Base-by-base conservation (phyloP, 2,888 invertebrate genomes). In the Eupithecia abbreviata region DNA sequence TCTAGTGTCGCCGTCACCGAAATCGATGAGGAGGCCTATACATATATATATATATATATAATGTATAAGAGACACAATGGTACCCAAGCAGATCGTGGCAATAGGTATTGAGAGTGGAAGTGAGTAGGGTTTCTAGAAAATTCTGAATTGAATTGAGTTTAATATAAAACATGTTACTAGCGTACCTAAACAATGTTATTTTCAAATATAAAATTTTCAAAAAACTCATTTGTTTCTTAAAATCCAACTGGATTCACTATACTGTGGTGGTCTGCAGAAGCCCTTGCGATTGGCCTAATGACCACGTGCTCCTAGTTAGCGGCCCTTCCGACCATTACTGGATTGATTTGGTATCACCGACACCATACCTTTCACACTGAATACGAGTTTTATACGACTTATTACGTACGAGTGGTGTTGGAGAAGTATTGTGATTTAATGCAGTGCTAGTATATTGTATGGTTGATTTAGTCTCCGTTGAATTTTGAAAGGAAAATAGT, bases 241-340 rank as follows among this genome's bases (percentile, higher is more conserved):
- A 18, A 30, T 15, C 18, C n/a, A 45, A 47, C 68, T 69, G 68
- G 15, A 13, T 41, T 45, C 9, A 3, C 5, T 71, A 55, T 9
- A 76, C 78, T 67, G 13, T 72, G 74, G 45, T 12, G 43, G 5
- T 71, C 69, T 13, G 72, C 85, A 88, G 87, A 89, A 90, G 85
- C 90, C 86, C 88, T 85, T 88, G 88, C 92, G 90, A 92, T 92
- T 92, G 91, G 86, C 87, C 89, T 93, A 93, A 94, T 94, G 91
- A 92, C 89, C 93, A 90, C 91, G 91, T 90, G 93, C 91, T 88
- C 88, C 93, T 94, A 92, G 94, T 95, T 95, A 94, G 91, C 86
- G 89, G 87, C 90, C 5, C 88, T 90, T 91, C 9, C 91, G 87
- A 84, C 87, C 87, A 89, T 91, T 90, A 92, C 91, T 88, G 87